A percentile compares a stretch with the other conserved stretches of the same genome.
phyloP scores from a whole-genome alignment of 2,888 invertebrate genomes.

The Drosophila borborema region DNA sequence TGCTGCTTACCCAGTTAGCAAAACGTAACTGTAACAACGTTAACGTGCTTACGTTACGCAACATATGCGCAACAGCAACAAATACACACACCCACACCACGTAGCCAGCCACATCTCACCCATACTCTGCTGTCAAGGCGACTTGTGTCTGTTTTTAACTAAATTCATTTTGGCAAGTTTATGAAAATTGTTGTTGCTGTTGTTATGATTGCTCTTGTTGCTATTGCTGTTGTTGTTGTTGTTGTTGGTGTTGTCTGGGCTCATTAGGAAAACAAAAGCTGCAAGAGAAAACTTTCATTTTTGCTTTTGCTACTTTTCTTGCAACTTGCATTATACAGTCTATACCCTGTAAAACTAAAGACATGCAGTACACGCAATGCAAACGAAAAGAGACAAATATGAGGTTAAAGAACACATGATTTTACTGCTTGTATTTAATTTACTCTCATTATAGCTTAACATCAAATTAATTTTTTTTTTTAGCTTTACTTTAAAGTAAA shows the following conservation, averaged over 20 bases:
- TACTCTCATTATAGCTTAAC: too few species aligned
- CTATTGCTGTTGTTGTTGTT: slow-evolving; percentile 10
- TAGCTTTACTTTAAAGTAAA: too few species aligned
- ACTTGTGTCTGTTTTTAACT: slow-evolving; percentile 55
- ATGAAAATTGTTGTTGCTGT: slow-evolving; percentile 61
- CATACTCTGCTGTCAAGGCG: slow-evolving; percentile 21
- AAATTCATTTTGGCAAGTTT: slow-evolving; percentile 75
- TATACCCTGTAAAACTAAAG: not conserved
- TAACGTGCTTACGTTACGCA: slow-evolving; percentile 64
- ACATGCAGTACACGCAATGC: not conserved
- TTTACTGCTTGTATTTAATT: not conserved
- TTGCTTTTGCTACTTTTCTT: slow-evolving; percentile 19
- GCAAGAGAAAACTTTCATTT: slow-evolving; percentile 58
- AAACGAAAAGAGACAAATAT: not conserved
- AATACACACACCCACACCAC: slow-evolving; percentile 3
- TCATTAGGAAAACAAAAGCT: slow-evolving; percentile 76
- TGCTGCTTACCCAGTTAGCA: slow-evolving; percentile 49
- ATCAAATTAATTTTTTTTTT: not conserved
- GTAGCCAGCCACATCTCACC: not conserved
- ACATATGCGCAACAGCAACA: slow-evolving; percentile 63
- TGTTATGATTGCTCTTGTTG: slow-evolving; percentile 30
- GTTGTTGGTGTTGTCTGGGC: slow-evolving; percentile 43
- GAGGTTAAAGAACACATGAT: not conserved
- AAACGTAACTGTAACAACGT: slow-evolving; percentile 47
- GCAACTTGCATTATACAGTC: slow-evolving; percentile 14